These are phyloP conservation scores for Eupithecia pulchellata DNA, from an alignment of 2,888 invertebrate species.

Conservation along the genomic window DNA sequence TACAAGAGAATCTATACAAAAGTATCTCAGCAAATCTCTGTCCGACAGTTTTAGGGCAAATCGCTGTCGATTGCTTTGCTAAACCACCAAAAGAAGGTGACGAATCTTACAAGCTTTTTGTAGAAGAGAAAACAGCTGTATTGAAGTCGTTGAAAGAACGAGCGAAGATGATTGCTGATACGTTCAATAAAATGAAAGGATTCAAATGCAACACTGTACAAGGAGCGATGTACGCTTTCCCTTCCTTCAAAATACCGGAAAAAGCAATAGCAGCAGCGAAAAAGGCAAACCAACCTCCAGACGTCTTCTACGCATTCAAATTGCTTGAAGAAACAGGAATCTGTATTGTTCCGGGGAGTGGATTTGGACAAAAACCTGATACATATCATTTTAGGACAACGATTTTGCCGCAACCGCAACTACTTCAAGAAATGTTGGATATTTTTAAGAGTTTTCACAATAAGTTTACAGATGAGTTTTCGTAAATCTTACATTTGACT, in stretches of 20 bases:
- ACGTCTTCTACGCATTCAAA: slow-evolving; percentile 93
- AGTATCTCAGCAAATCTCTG: slow-evolving; percentile 8
- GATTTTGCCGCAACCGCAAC: slow-evolving; percentile 88
- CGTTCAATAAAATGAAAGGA: slow-evolving; percentile 93
- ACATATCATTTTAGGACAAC: slow-evolving; percentile 93
- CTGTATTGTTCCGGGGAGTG: slow-evolving; percentile 91
- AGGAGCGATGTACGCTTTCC: slow-evolving; percentile 97
- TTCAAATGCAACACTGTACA: slow-evolving; percentile 89
- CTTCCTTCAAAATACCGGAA: slow-evolving; percentile 89
- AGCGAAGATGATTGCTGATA: slow-evolving; percentile 90
- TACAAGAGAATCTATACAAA: slow-evolving; percentile 1
- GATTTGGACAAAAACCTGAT: slow-evolving; percentile 91
- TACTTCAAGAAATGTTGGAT: slow-evolving; percentile 87
- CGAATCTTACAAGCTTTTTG: slow-evolving; percentile 88
- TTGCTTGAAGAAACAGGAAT: slow-evolving; percentile 92
- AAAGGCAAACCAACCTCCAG: slow-evolving; percentile 89
- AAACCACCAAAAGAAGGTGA: slow-evolving; percentile 72
- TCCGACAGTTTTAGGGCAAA: background rate
- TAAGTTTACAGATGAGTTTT: slow-evolving; percentile 3
- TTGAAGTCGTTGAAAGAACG: slow-evolving; percentile 84
- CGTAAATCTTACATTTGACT: background rate
- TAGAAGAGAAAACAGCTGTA: slow-evolving; percentile 87
- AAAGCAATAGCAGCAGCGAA: slow-evolving; percentile 86
- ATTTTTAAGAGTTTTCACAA: slow-evolving; percentile 87
- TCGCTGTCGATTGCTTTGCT: background rate